These are phyloP conservation scores for Triplophysa dalaica DNA, from an alignment of 2,113 vertebrate genomes.

Conservation along the genomic window DNA sequence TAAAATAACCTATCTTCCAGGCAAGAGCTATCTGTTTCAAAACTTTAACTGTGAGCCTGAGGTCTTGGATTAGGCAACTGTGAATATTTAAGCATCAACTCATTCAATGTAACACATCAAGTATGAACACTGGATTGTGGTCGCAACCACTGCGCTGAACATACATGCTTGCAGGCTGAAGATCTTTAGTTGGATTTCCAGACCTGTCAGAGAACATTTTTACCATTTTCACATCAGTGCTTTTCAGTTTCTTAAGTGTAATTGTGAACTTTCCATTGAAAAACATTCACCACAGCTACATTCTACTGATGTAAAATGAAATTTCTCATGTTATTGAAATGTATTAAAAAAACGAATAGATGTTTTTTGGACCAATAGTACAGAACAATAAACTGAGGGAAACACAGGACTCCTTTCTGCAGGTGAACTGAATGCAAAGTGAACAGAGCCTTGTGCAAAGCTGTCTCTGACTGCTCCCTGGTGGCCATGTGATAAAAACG, in stretches of 20 bases:
- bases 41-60: neutral
- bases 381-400: neutral
- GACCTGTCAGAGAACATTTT: slow-evolving; percentile 32
- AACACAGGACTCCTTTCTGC: neutral
- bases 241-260: neutral
- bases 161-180: neutral
- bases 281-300: no score
- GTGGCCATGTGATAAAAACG: neutral
- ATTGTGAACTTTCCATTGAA: neutral
- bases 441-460: neutral
- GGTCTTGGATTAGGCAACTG: neutral
- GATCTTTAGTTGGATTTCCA: neutral
- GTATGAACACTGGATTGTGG: slow-evolving; percentile 18
- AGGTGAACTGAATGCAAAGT: neutral
- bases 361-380: neutral
- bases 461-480: slow-evolving; percentile 21
- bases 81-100: neutral
- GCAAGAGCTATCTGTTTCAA: neutral
- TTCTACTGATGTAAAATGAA: no score
- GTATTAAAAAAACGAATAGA: no score
- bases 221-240: neutral
- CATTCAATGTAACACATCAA: neutral
- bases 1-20: neutral
- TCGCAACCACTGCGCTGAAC: neutral
- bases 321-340: no score